Evolutionary conservation across 2,888 invertebrate genomes (phyloP).

Genomic region (Zygothrica quintamaculata): DNA sequence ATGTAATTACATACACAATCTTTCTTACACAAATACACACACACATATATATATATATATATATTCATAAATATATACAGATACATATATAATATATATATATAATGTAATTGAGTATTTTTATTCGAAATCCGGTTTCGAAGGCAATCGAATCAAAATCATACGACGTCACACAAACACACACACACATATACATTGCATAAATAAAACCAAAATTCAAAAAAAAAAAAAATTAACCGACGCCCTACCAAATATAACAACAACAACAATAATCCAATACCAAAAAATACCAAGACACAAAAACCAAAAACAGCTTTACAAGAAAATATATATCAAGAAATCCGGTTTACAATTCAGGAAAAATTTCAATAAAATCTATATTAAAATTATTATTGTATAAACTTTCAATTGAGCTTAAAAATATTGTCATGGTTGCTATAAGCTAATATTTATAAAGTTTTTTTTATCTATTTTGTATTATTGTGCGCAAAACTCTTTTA

Average conservation of each 20-base stretch:
- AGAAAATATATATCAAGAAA: conserved; percentile 53
- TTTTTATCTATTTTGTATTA: not conserved
- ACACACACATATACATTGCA: conserved; percentile 26
- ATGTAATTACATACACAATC: conserved; percentile 44
- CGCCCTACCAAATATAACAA: conserved; percentile 45
- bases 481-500: conserved; percentile 28
- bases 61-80: not conserved
- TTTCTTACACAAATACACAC: not conserved
- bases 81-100: conserved; percentile 2
- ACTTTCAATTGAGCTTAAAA: not conserved
- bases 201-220: conserved; percentile 15
- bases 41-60: not conserved
- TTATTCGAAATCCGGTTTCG: conserved; percentile 67
- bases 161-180: conserved; percentile 28
- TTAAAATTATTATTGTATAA: not conserved
- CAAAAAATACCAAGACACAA: conserved; percentile 46
- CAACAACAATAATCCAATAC: conserved; percentile 25
- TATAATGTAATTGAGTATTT: conserved; percentile 37
- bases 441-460: not conserved
- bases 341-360: conserved; percentile 48
- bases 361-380: conserved; percentile 16
- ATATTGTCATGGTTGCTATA: too few species aligned
- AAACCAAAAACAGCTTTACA: conserved; percentile 28
- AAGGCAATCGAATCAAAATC: conserved; percentile 65
- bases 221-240: conserved; percentile 36